phyloP scores from a whole-genome alignment of 2,797 vertebrate species.

The Arnoldichthys spilopterus region DNA sequence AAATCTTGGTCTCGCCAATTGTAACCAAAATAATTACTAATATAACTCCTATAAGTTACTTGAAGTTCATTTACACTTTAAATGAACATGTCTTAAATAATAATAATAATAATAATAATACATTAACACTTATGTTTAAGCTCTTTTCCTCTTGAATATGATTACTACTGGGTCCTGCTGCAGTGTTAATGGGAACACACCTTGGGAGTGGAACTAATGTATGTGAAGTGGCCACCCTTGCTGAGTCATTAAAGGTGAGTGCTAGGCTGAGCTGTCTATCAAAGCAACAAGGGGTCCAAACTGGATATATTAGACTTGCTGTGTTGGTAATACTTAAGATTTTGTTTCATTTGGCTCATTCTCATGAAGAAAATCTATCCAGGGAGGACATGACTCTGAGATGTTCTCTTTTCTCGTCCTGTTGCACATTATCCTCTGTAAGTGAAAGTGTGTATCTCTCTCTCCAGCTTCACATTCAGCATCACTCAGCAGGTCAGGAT shows the following conservation, averaged over 20 bases:
- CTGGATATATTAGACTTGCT: slow-evolving; percentile 21
- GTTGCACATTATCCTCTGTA: not conserved
- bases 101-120: no score
- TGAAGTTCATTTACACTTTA: no score
- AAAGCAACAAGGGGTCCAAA: slow-evolving; percentile 26
- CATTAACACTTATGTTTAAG: not conserved
- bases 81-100: no score
- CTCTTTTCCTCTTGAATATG: not conserved
- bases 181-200: slow-evolving; percentile 17
- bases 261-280: slow-evolving; percentile 25
- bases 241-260: slow-evolving; percentile 33
- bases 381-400: not conserved
- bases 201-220: slow-evolving; percentile 29
- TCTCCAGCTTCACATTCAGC: slow-evolving; percentile 30
- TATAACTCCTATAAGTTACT: no score
- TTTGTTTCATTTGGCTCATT: slow-evolving; percentile 29
- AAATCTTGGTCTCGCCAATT: no score
- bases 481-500: slow-evolving; percentile 33
- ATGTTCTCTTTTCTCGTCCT: not conserved
- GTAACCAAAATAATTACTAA: no score
- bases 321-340: slow-evolving; percentile 15
- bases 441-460: slow-evolving; percentile 13
- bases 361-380: slow-evolving; percentile 10
- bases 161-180: slow-evolving; percentile 31
- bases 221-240: slow-evolving; percentile 34